A percentile compares a stretch with the other conserved stretches of the same genome.
phyloP scores from a whole-genome alignment of 2,113 vertebrate species.

The Galbula dea region DNA sequence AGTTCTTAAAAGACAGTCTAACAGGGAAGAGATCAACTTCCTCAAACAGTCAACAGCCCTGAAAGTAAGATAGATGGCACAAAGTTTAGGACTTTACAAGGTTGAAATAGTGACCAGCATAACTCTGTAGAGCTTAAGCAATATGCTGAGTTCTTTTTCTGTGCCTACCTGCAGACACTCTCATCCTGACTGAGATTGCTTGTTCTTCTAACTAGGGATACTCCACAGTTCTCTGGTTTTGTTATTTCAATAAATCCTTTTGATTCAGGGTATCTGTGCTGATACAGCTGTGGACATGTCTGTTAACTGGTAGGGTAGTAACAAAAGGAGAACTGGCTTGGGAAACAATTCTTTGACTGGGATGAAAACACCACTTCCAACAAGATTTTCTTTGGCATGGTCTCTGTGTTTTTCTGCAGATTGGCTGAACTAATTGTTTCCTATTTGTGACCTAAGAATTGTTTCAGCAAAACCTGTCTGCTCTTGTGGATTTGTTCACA shows the following conservation, averaged over 20 bases:
- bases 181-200: neutral
- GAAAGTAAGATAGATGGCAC: neutral
- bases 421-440: constrained; percentile 55
- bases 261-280: neutral
- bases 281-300: neutral
- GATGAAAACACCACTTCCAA: constrained; percentile 17
- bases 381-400: constrained; percentile 60
- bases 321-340: constrained; percentile 8
- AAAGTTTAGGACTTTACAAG: neutral
- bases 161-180: neutral
- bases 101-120: neutral
- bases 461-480: constrained; percentile 34
- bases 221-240: neutral
- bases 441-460: constrained; percentile 53
- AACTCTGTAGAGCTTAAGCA: neutral
- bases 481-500: neutral
- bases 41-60: neutral
- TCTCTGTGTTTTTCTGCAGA: constrained; percentile 42
- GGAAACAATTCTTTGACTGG: constrained; percentile 25
- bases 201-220: neutral
- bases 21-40: neutral
- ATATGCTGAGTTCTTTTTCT: neutral
- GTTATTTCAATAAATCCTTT: neutral
- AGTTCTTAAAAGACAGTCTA: neutral
- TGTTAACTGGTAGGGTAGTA: neutral